Evolutionary conservation across 2,797 vertebrate species (phyloP).

Genomic region (Heteromormyrus szaboi): DNA sequence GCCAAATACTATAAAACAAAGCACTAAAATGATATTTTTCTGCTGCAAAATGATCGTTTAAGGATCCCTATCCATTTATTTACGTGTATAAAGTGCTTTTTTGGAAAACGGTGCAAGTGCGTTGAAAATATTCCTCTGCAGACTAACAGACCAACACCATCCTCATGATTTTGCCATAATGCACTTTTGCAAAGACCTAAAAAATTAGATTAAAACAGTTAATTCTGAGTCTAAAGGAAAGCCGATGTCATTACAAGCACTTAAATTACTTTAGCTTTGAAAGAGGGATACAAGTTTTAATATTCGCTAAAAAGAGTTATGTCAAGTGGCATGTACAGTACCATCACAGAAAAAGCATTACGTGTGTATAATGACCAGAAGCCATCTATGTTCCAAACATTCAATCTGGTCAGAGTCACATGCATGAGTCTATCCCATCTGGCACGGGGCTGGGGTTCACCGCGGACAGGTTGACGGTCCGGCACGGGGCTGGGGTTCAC

Average conservation of each 20-base stretch:
- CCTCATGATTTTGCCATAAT: neutral
- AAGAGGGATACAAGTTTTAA: neutral
- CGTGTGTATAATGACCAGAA: neutral
- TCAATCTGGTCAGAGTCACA: neutral
- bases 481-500: too few relatives aligned
- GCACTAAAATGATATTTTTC: neutral
- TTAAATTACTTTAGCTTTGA: neutral
- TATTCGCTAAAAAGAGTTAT: neutral
- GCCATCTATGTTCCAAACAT: neutral
- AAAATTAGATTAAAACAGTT: neutral
- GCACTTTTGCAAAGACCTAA: neutral
- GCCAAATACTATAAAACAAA: neutral
- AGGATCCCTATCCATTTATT: neutral
- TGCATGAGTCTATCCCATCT: neutral
- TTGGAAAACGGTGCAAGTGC: neutral
- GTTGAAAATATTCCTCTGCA: neutral
- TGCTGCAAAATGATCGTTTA: neutral
- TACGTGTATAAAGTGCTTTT: neutral
- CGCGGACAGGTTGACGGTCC: neutral
- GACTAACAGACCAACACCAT: neutral
- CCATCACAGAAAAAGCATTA: neutral
- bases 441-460: neutral
- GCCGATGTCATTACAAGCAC: neutral
- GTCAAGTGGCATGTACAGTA: neutral
- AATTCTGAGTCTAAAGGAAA: neutral